A percentile compares a stretch with the other conserved stretches of the same genome.
phyloP scores from a whole-genome alignment of 2,888 invertebrate genomes.

The Limnephilus marmoratus region DNA sequence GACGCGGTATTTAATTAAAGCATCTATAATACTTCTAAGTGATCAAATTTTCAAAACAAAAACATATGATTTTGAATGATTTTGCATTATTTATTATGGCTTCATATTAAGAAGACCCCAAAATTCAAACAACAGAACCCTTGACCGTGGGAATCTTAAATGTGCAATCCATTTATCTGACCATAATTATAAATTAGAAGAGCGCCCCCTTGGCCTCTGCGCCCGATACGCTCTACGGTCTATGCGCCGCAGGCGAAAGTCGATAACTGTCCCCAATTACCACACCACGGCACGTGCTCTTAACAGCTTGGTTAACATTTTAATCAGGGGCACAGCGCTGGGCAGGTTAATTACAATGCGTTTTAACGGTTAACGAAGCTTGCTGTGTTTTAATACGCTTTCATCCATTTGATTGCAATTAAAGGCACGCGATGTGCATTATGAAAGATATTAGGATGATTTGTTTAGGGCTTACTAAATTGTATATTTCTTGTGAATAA shows the following conservation, averaged over 20 bases:
- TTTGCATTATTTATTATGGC: too few species aligned
- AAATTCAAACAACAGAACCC: too few species aligned
- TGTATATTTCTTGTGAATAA: not conserved
- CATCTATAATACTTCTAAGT: too few species aligned
- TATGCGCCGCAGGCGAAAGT: not conserved
- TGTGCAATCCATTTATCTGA: not conserved
- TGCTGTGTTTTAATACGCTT: not conserved
- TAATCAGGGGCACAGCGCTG: not conserved
- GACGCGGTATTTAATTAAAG: too few species aligned
- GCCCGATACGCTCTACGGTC: not conserved
- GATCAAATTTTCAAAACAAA: too few species aligned
- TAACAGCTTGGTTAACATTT: conserved; percentile 8
- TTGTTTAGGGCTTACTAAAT: not conserved
- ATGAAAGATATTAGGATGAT: not conserved
- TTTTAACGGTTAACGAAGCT: not conserved
- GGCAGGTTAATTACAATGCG: not conserved
- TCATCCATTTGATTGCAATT: not conserved
- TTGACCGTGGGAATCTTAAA: not conserved
- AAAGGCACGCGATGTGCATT: not conserved
- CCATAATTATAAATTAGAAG: not conserved
- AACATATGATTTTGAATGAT: too few species aligned
- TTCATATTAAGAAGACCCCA: too few species aligned
- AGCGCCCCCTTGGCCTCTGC: not conserved
- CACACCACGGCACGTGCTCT: not conserved
- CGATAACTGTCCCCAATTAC: not conserved